Conservation (phyloP, 2,113 vertebrate genomes). For the Cochlearius cochlearius region DNA sequence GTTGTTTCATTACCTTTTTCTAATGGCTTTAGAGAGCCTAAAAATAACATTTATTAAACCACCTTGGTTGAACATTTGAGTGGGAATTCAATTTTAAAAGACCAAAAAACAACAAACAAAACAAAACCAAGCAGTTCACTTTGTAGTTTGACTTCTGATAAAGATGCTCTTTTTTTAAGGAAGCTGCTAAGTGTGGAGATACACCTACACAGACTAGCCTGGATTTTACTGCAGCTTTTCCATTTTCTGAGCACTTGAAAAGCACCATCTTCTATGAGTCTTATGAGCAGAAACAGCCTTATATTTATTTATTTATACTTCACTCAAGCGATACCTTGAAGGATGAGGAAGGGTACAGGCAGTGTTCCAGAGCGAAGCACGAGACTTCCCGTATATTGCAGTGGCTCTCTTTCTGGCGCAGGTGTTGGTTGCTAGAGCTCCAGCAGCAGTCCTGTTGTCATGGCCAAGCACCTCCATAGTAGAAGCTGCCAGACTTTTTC, state of each 20-base stretch:
- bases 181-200: background rate
- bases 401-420: background rate
- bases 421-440: background rate
- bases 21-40: background rate
- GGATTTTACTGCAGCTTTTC: background rate
- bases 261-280: background rate
- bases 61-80: background rate
- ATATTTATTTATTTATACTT: background rate
- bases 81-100: background rate
- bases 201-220: background rate
- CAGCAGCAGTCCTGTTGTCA: background rate
- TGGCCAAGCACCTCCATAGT: background rate
- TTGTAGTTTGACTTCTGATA: background rate
- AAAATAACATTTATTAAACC: background rate
- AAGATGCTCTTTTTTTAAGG: background rate
- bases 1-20: background rate
- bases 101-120: background rate
- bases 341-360: background rate
- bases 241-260: background rate
- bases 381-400: background rate
- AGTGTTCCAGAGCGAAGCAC: background rate
- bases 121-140: background rate
- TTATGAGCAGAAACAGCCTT: background rate
- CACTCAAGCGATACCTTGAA: background rate
- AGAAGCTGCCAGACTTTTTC: background rate